These are phyloP conservation scores for Eurytoma adleriae DNA, from an alignment of 2,888 invertebrate genomes.

Conservation along the genomic window DNA sequence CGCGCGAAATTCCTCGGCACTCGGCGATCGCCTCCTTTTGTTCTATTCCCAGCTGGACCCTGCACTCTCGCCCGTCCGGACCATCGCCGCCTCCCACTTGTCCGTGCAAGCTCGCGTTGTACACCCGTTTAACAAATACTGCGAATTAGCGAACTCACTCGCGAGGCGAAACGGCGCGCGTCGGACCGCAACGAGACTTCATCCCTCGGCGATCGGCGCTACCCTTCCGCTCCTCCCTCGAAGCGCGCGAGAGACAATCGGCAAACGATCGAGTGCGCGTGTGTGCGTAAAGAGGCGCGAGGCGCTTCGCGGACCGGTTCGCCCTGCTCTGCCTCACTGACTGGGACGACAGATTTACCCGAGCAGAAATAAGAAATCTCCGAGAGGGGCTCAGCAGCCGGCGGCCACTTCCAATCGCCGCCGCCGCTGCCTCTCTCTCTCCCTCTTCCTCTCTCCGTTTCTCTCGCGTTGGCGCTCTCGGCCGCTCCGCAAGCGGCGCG, in stretches of 20 bases:
- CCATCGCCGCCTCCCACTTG: no score
- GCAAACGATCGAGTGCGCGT: background rate
- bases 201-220: no score
- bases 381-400: slow-evolving; percentile 42
- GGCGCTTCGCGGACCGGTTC: slow-evolving; percentile 58
- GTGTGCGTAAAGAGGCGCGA: background rate
- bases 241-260: slow-evolving; percentile 24
- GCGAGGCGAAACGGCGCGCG: background rate
- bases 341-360: slow-evolving; percentile 75
- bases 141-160: no score
- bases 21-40: no score
- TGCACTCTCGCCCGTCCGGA: no score
- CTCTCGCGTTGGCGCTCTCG: slow-evolving; percentile 23
- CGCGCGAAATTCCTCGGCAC: no score
- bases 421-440: slow-evolving; percentile 21
- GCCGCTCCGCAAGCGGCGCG: slow-evolving; percentile 16
- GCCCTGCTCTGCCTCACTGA: slow-evolving; percentile 74
- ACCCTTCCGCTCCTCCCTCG: background rate
- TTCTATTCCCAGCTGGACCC: no score
- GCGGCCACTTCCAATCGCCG: slow-evolving; percentile 38
- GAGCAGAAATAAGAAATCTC: slow-evolving; percentile 75
- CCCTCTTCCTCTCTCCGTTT: background rate
- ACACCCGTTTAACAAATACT: no score
- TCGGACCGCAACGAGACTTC: background rate
- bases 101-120: no score